A percentile compares a stretch with the other conserved stretches of the same genome.
Evolutionary conservation across 1,140 invertebrate species (phyloP).

Genomic region (Nephila pilipes): DNA sequence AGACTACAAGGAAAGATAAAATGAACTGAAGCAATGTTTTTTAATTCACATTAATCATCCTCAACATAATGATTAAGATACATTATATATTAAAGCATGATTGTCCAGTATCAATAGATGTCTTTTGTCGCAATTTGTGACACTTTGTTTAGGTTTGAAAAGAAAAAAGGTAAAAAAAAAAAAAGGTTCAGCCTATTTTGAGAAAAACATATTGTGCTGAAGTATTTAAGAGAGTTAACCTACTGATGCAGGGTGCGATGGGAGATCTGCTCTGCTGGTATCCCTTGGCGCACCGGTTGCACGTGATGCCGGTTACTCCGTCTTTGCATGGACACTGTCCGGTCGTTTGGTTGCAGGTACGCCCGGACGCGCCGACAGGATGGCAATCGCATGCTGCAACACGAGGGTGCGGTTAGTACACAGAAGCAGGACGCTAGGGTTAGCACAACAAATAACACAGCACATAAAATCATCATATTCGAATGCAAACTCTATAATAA

Average conservation of each 20-base stretch:
- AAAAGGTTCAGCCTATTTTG: not conserved
- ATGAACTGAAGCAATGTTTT: too few relatives aligned
- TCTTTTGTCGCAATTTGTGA: too few relatives aligned
- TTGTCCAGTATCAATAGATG: too few relatives aligned
- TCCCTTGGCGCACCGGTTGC: slow-evolving; percentile 98
- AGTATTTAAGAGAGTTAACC: slow-evolving; percentile 62
- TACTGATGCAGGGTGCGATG: slow-evolving; percentile 98
- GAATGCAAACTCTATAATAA: too few relatives aligned
- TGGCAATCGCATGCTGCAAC: slow-evolving; percentile 98
- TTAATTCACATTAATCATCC: too few relatives aligned
- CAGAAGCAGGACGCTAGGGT: not conserved
- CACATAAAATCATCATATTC: too few relatives aligned
- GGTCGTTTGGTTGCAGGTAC: slow-evolving; percentile 98
- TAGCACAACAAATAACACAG: not conserved
- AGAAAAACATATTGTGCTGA: not conserved
- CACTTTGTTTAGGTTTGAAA: too few relatives aligned
- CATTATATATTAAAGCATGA: too few relatives aligned
- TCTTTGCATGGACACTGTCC: slow-evolving; percentile 99
- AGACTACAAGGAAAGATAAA: too few relatives aligned
- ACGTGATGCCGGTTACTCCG: slow-evolving; percentile 98
- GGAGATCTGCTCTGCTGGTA: slow-evolving; percentile 98
- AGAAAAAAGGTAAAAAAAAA: not conserved
- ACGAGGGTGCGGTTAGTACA: slow-evolving; percentile 74
- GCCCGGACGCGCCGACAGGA: slow-evolving; percentile 97
- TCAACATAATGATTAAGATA: too few relatives aligned